A percentile compares a stretch with the other conserved stretches of the same genome.
These are phyloP conservation scores for Macrobrachium nipponense DNA, from an alignment of 1,140 invertebrate species.

Conservation along the genomic window DNA sequence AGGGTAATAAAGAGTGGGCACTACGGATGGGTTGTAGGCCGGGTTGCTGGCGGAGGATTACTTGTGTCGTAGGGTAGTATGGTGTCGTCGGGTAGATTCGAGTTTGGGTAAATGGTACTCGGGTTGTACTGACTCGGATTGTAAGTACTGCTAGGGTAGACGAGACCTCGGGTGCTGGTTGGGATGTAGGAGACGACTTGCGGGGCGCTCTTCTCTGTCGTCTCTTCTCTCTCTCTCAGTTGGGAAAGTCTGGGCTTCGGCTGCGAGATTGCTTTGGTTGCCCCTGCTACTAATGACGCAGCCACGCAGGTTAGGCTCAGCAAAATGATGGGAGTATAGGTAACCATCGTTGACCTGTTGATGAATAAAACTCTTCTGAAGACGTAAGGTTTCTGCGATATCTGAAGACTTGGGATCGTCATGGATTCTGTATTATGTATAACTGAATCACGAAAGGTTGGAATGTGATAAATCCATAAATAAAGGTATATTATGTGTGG, in stretches of 20 bases:
- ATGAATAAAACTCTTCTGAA: too few relatives aligned
- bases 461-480: too few relatives aligned
- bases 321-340: too few relatives aligned
- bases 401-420: too few relatives aligned
- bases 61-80: background rate
- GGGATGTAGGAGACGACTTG: slow-evolving; percentile 33
- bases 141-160: background rate
- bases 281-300: background rate
- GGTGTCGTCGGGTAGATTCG: background rate
- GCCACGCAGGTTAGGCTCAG: background rate
- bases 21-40: slow-evolving; percentile 35
- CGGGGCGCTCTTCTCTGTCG: slow-evolving; percentile 24
- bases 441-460: too few relatives aligned
- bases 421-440: too few relatives aligned
- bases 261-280: background rate
- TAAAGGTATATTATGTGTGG: too few relatives aligned
- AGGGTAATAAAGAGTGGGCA: background rate
- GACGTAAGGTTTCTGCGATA: too few relatives aligned
- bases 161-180: background rate
- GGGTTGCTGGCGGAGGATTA: slow-evolving; percentile 2
- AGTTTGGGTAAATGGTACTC: background rate
- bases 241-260: background rate
- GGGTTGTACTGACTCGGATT: background rate
- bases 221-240: slow-evolving; percentile 25
- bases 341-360: too few relatives aligned